Conservation (phyloP, 2,113 vertebrate species). For the Zosterops hypoxanthus region DNA sequence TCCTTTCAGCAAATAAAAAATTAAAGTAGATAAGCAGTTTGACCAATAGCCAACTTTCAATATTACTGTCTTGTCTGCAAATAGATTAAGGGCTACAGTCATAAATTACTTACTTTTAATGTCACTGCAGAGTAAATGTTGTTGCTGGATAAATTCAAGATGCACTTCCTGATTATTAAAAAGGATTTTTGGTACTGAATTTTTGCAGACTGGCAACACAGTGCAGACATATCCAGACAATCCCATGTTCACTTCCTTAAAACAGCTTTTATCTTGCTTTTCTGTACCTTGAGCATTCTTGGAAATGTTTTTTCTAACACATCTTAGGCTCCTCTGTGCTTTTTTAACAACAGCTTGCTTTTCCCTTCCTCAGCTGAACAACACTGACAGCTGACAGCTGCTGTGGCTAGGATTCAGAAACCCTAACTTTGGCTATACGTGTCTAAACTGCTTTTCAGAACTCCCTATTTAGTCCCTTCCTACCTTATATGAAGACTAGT, state of each 20-base stretch:
- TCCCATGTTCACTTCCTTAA: background rate
- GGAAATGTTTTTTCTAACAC: background rate
- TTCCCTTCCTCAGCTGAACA: background rate
- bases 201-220: background rate
- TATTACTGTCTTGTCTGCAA: background rate
- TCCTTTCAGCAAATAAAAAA: background rate
- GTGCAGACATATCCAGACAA: background rate
- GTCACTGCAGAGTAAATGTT: background rate
- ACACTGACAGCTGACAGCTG: background rate
- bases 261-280: background rate
- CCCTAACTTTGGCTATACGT: background rate
- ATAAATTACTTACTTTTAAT: constrained; percentile 3
- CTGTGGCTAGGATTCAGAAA: background rate
- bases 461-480: background rate
- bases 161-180: background rate
- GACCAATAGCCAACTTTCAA: background rate
- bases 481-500: background rate
- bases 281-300: background rate
- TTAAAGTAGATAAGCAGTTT: background rate
- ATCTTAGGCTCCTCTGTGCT: background rate
- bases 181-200: background rate
- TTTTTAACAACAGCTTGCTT: background rate
- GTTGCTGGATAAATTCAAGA: background rate
- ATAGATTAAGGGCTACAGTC: background rate
- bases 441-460: background rate